Percentiles rank a stretch among this genome's conserved stretches.
phyloP scores from a whole-genome alignment of 2,888 invertebrate genomes.

The Drosophila engyochracea region DNA sequence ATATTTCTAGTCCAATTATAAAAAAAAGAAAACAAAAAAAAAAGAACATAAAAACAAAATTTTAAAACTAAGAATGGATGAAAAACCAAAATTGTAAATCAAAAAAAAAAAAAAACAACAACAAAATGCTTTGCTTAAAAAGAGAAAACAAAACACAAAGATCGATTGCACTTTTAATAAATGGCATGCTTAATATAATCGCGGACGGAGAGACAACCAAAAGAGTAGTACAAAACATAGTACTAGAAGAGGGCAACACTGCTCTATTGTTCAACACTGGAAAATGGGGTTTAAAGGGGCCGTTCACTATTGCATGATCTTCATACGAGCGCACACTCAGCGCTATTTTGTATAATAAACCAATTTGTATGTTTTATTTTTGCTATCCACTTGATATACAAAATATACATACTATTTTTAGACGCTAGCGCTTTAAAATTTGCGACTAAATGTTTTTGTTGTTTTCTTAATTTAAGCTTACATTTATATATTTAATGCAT shows the following conservation, averaged over 20 bases:
- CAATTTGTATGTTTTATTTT: slow-evolving; percentile 36
- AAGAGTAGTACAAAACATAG: slow-evolving; percentile 1
- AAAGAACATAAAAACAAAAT: slow-evolving; percentile 14
- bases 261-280: slow-evolving; percentile 15
- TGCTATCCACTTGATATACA: slow-evolving; percentile 34
- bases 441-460: slow-evolving; percentile 62
- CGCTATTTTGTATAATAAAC: slow-evolving; percentile 27
- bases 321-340: slow-evolving; percentile 6
- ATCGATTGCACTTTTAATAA: slow-evolving; percentile 23
- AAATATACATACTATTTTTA: slow-evolving; percentile 42
- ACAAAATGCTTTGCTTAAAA: slow-evolving; percentile 35
- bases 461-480: slow-evolving; percentile 60
- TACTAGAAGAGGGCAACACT: not conserved
- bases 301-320: slow-evolving; percentile 8
- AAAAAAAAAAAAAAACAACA: slow-evolving; percentile 21
- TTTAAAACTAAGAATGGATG: slow-evolving; percentile 21
- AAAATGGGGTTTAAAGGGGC: not conserved
- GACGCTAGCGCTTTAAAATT: slow-evolving; percentile 46
- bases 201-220: not conserved
- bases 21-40: slow-evolving; percentile 19
- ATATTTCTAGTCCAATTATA: slow-evolving; percentile 78
- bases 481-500: slow-evolving; percentile 45
- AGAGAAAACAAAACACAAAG: slow-evolving; percentile 22
- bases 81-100: slow-evolving; percentile 63
- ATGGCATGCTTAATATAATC: not conserved